These are phyloP conservation scores for Phyllostomus hastatus DNA, from an alignment of 2,113 vertebrate species.

Conservation along the genomic window DNA sequence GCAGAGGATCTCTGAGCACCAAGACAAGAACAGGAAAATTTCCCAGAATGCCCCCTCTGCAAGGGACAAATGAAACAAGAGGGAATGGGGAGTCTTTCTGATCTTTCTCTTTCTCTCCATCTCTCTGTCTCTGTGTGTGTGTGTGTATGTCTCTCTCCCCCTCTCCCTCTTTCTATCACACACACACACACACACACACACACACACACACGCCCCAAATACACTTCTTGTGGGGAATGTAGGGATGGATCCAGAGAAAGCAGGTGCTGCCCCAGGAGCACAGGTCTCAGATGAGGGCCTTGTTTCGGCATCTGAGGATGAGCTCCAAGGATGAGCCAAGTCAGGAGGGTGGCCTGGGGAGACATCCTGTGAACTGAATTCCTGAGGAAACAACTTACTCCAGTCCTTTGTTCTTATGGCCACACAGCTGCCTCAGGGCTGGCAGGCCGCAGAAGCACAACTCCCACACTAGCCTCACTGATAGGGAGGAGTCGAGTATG, in stretches of 20 bases:
- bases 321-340: not conserved
- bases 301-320: not conserved
- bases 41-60: not conserved
- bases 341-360: not conserved
- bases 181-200: not conserved
- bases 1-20: not conserved
- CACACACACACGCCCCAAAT: not conserved
- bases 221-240: not conserved
- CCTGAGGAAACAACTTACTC: not conserved
- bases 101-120: not conserved
- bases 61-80: not conserved
- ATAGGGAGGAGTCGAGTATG: too few relatives aligned
- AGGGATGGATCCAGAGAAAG: not conserved
- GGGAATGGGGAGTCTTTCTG: not conserved
- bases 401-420: not conserved
- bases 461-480: too few relatives aligned
- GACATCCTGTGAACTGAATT: too few relatives aligned
- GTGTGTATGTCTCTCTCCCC: not conserved
- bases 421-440: not conserved
- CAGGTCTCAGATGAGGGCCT: not conserved
- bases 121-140: not conserved
- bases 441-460: not conserved
- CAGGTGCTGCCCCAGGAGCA: not conserved
- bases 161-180: not conserved
- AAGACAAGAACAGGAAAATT: not conserved